Conservation (phyloP, 2,888 invertebrate genomes). For the Cremastobaeus sp. region DNA sequence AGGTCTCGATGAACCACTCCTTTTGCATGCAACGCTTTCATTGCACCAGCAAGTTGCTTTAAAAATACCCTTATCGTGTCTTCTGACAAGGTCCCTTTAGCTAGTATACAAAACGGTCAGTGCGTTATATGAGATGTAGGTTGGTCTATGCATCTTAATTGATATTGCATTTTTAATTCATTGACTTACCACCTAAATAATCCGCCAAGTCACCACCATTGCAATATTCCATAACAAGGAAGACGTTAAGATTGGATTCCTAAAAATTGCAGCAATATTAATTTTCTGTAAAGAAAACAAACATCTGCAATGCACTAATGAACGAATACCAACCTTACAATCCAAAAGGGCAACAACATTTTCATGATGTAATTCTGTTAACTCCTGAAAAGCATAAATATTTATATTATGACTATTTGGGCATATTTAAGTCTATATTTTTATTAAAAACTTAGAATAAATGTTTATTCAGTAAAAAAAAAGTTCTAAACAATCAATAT, state of each 20-base stretch:
- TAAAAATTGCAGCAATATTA: slow-evolving; percentile 70
- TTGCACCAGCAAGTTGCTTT: slow-evolving; percentile 96
- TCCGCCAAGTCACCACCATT: slow-evolving; percentile 99
- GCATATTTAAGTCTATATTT: background rate
- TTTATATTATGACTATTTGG: background rate
- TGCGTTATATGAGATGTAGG: background rate
- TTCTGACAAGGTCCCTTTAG: slow-evolving; percentile 96
- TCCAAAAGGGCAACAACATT: slow-evolving; percentile 98
- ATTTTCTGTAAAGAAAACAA: background rate
- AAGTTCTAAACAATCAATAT: no score
- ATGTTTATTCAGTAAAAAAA: slow-evolving; percentile 12
- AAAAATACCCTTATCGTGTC: slow-evolving; percentile 97
- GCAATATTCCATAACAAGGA: slow-evolving; percentile 99
- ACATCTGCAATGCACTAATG: background rate
- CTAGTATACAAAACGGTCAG: slow-evolving; percentile 76
- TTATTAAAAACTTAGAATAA: background rate
- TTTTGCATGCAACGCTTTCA: slow-evolving; percentile 97
- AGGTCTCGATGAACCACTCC: slow-evolving; percentile 99
- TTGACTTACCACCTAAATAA: slow-evolving; percentile 88
- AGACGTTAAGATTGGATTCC: slow-evolving; percentile 96
- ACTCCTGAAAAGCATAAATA: slow-evolving; percentile 90
- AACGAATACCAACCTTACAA: slow-evolving; percentile 86
- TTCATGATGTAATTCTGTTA: slow-evolving; percentile 98
- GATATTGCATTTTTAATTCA: background rate
- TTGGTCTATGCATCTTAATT: background rate